Evolutionary conservation across 2,113 vertebrate species (phyloP), one percentile per base, ranked within the genome.

Genomic region (Microcebus ravelobensis): DNA sequence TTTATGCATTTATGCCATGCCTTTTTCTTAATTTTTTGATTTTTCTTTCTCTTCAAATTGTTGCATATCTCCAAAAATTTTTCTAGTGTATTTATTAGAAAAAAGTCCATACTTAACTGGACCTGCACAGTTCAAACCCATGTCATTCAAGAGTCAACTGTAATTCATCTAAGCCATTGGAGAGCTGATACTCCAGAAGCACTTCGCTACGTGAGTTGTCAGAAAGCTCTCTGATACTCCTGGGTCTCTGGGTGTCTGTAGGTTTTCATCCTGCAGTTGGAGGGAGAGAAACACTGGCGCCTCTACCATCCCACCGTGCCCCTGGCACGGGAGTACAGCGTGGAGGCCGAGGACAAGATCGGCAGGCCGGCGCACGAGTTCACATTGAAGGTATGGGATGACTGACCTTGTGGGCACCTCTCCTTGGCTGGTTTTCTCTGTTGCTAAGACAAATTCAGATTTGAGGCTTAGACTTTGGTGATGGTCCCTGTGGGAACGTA

Each of bases 181-280:
- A 67, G 31, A 59, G 42, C 45, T 77, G 0, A 8, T 29, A 8
- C 18, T 68, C 34, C 39, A 12, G 57, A 45, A 61, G 29, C 8
- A 9, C 27, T 34, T 52, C 52, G 71, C 39, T 31, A 9, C 0
- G 0, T 42, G 45, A 50, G 9, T 36, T 59, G 45, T 42, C 3
- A 0, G 74, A 70, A 36, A 67, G 48, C 70, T 76, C 59, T 59
- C 83, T 93, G 61, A 96, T 3, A 0, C 36, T 13, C 48, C 0
- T 1, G 17, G 67, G 50, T 34, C 52, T 91, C 57, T 88, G 91
- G 42, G 39, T 50, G 61, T 92, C 83, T 94, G 6, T 91, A 99
- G 99, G 99, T 99, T 5, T 99, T 99, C 31, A 98, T 99, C 87
- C 98, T 99, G 90, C 99, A 99, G 98, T 98, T 99, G 88, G 99